A percentile compares a stretch with the other conserved stretches of the same genome.
Evolutionary conservation across 2,797 vertebrate genomes (phyloP).

Genomic region (Notolabrus celidotus): DNA sequence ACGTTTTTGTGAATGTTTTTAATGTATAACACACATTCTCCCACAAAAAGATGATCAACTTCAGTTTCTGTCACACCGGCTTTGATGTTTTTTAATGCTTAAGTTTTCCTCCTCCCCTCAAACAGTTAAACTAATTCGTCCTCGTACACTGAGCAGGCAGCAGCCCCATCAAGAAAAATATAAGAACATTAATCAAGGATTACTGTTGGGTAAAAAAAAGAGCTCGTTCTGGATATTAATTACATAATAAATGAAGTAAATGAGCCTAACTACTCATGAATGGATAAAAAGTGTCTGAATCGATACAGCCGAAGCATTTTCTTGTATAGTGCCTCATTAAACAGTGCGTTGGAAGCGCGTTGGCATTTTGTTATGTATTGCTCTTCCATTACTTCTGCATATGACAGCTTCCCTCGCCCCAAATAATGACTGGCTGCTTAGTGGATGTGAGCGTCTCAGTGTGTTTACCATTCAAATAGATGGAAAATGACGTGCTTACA

Average conservation of each 20-base stretch:
- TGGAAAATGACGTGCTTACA: conserved; percentile 31
- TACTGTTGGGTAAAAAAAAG: conserved; percentile 5
- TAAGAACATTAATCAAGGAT: conserved; percentile 51
- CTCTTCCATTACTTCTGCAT: conserved; percentile 46
- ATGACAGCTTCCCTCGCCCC: conserved; percentile 41
- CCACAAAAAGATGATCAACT: neutral
- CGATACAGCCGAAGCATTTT: conserved; percentile 50
- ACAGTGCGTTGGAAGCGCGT: conserved; percentile 32
- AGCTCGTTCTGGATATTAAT: conserved; percentile 62
- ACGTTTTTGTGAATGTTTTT: neutral
- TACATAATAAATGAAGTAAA: conserved; percentile 65
- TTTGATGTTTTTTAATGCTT: neutral
- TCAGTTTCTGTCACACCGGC: neutral
- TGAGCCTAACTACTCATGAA: conserved; percentile 49
- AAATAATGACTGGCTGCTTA: conserved; percentile 50
- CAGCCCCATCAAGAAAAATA: conserved; percentile 20
- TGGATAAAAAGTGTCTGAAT: conserved; percentile 47
- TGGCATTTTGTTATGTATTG: conserved; percentile 46
- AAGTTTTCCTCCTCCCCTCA: neutral
- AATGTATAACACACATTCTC: neutral
- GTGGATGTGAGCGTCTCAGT: conserved; percentile 41
- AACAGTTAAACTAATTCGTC: conserved; percentile 33
- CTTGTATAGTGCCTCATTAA: conserved; percentile 58
- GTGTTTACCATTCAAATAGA: conserved; percentile 53
- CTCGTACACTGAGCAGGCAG: neutral